A percentile compares a stretch with the other conserved stretches of the same genome.
These are phyloP conservation scores for Microtus ochrogaster DNA, from an alignment of 2,113 vertebrate species.

Conservation along the genomic window DNA sequence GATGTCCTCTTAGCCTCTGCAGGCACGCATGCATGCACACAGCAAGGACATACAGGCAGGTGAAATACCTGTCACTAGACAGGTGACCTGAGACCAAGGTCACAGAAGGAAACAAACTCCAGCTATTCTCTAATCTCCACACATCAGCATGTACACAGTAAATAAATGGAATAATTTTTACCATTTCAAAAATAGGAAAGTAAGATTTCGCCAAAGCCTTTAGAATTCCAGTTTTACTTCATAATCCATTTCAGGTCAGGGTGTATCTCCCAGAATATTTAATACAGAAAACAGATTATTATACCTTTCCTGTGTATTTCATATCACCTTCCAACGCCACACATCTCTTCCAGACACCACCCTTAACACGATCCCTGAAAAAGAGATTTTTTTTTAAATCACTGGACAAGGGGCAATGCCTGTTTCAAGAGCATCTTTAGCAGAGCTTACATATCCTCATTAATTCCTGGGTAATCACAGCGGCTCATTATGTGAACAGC, in stretches of 20 bases:
- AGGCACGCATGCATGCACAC: neutral
- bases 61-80: neutral
- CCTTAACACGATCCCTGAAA: slow-evolving; percentile 59
- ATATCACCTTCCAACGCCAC: slow-evolving; percentile 34
- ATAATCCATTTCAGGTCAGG: neutral
- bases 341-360: neutral
- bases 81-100: neutral
- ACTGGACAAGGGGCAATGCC: neutral
- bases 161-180: neutral
- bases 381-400: slow-evolving; percentile 46
- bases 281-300: slow-evolving; percentile 30
- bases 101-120: neutral
- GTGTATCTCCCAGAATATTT: neutral
- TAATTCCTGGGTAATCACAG: slow-evolving; percentile 85
- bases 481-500: slow-evolving; percentile 93
- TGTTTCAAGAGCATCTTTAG: slow-evolving; percentile 39
- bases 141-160: neutral
- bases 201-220: slow-evolving; percentile 1
- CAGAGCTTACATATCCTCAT: slow-evolving; percentile 87
- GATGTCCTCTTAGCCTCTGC: too few relatives aligned
- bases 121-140: neutral
- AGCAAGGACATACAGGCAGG: neutral
- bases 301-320: slow-evolving; percentile 35
- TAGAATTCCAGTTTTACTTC: neutral
- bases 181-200: neutral